Conservation (phyloP, 2,888 invertebrate genomes). For the Sinotaia quadrata region DNA sequence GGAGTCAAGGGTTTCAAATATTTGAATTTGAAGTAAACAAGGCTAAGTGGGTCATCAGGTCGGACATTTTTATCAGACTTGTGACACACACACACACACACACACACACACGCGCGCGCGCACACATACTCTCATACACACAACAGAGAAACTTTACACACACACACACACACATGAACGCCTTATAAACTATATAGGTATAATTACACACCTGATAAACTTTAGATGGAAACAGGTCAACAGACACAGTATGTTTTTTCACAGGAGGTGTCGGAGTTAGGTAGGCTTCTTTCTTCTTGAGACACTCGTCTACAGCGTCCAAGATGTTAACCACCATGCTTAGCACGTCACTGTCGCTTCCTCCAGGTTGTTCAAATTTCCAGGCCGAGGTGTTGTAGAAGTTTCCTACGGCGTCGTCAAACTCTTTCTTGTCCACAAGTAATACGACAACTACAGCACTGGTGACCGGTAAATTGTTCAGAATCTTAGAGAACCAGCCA, state of each 20-base stretch:
- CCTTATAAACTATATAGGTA: too few species aligned
- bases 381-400: slow-evolving; percentile 8
- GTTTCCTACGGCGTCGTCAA: neutral
- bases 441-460: slow-evolving; percentile 10
- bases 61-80: too few species aligned
- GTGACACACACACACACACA: too few species aligned
- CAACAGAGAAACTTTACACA: too few species aligned
- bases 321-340: slow-evolving; percentile 28
- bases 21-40: too few species aligned
- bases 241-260: neutral
- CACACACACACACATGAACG: too few species aligned
- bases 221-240: slow-evolving; percentile 25
- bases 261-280: neutral
- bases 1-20: too few species aligned
- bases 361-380: slow-evolving; percentile 11
- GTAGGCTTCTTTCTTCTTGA: neutral
- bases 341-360: slow-evolving; percentile 5
- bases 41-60: too few species aligned
- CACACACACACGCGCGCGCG: too few species aligned
- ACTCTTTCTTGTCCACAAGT: slow-evolving; percentile 14
- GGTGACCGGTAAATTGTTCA: neutral
- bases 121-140: too few species aligned
- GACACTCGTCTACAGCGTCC: slow-evolving; percentile 27
- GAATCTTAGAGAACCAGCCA: slow-evolving; percentile 22
- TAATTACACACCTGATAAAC: slow-evolving; percentile 26